These are phyloP conservation scores for Phrynosoma platyrhinos DNA, from an alignment of 2,113 vertebrate genomes.

Conservation along the genomic window DNA sequence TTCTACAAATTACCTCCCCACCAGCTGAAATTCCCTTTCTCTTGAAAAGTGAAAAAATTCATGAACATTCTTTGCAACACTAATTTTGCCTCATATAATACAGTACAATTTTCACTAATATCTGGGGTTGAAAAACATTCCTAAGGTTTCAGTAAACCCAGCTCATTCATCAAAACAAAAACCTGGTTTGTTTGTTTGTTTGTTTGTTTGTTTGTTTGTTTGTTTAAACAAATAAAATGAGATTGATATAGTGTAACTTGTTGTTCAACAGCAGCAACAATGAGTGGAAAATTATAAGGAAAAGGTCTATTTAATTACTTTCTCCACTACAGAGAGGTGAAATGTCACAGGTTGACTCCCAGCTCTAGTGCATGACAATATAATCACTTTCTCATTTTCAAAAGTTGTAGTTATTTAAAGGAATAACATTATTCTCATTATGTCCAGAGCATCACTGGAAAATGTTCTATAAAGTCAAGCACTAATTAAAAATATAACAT, in stretches of 20 bases:
- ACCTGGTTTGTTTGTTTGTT: no score
- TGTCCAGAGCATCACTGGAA: neutral
- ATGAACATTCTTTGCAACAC: neutral
- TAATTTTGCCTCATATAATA: neutral
- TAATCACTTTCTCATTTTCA: neutral
- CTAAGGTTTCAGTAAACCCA: neutral
- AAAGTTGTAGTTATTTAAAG: neutral
- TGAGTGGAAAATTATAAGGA: neutral
- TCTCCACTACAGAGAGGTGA: neutral
- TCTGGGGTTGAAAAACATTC: neutral
- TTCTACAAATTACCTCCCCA: no score
- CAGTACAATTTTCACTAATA: neutral
- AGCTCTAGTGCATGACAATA: neutral
- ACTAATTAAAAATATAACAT: constrained; percentile 18
- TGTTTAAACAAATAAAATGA: neutral
- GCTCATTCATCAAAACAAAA: neutral
- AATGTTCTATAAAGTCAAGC: neutral
- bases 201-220: no score
- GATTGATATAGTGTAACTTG: constrained; percentile 29
- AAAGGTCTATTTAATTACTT: neutral
- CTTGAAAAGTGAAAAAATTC: neutral
- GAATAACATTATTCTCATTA: neutral
- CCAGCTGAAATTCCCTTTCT: no score
- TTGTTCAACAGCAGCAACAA: constrained; percentile 10
- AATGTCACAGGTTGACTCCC: neutral